A percentile compares a stretch with the other conserved stretches of the same genome.
Conservation (phyloP, 2,888 invertebrate genomes). For the Cheiracanthium punctorium region DNA sequence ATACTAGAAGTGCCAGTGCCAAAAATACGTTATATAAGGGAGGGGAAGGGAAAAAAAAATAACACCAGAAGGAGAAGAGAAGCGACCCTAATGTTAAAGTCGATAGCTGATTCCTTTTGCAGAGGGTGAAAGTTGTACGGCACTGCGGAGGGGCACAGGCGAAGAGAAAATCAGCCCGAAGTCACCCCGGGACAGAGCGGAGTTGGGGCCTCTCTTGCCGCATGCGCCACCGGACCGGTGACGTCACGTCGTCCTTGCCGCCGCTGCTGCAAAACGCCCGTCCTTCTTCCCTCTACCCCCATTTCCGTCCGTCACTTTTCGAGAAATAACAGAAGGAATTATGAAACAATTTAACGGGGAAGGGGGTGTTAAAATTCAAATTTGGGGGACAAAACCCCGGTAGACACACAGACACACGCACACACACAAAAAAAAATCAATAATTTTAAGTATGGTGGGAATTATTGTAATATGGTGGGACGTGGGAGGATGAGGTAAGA, state of each 20-base stretch:
- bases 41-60: not conserved
- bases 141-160: conserved; percentile 42
- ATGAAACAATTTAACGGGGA: not conserved
- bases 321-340: not conserved
- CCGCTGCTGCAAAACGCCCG: conserved; percentile 5
- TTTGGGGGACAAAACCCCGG: no score
- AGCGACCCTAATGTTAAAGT: conserved; percentile 61
- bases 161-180: not conserved
- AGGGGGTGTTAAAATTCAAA: no score
- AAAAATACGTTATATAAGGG: not conserved
- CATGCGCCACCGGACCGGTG: conserved; percentile 19
- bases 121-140: conserved; percentile 56
- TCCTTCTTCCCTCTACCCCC: not conserved
- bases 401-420: no score
- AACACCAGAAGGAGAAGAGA: no score
- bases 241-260: conserved; percentile 18
- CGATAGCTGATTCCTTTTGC: conserved; percentile 59
- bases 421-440: no score
- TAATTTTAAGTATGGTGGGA: no score
- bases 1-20: no score
- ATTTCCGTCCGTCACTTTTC: no score
- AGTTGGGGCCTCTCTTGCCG: conserved; percentile 9
- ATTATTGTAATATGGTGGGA: no score
- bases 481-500: no score
- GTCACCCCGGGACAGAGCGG: not conserved